Base-by-base conservation (phyloP, 2,888 invertebrate genomes). In the Gymnosoma rotundatum region DNA sequence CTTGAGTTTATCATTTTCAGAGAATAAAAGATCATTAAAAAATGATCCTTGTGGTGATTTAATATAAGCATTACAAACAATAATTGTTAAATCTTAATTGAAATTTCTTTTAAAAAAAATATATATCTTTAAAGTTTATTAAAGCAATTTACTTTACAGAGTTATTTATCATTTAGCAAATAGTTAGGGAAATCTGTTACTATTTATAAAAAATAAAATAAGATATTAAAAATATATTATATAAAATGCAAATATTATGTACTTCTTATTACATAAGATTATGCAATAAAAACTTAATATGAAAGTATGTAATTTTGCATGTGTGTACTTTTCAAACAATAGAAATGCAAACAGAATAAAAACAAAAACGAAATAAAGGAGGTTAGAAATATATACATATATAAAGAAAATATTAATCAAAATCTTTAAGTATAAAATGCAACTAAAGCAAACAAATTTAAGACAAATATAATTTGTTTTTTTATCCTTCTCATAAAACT, bases 161-260 rank as follows among this genome's bases (percentile, higher is more conserved):
- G 70, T 66, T 76, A 76, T 61, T 74, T 78, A 72, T 73, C 42
- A 52, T 83, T 86, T 86, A 83, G 81, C 70, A 83, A 85, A 83
- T 83, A 85, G 85, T 83, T 86, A 86, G 85, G 83, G 80, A 86
- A 86, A 86, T 86, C 78, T 86, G 86, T 86, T 85, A 85, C 81
- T 82, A 76, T 82, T 76, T 86, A 83, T 74, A 80, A 75, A 78
- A 54, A 54, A 70, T 69, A 54, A 74, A 67, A 48, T 58, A 36
- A 79, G 61, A 78, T 75, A 84, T 73, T 76, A n/a, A 81, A 48
- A 75, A 60, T 61, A 84, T 61, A 56, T 12, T 9, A 32, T 21
- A 86, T 80, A 87, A 64, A 86, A 70, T 87, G 50, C 50, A 52
- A 76, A 83, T 60, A 70, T 67, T 58, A 70, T 45, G 36, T n/a